phyloP scores from a whole-genome alignment of 2,888 invertebrate genomes.

The Crossocerus cetratus region DNA sequence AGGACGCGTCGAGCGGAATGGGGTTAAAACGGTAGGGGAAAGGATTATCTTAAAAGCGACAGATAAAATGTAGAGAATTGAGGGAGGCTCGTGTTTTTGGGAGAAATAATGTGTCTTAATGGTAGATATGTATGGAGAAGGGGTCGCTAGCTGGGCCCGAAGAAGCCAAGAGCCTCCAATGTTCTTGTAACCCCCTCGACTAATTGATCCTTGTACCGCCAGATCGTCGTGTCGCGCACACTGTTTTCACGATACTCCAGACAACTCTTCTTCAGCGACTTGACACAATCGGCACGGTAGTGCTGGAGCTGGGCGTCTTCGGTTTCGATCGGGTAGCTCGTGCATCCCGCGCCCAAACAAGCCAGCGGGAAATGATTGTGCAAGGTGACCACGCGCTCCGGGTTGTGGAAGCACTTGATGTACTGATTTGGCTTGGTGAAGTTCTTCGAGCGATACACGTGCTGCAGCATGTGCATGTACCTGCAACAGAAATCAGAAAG shows the following conservation, averaged over 20 bases:
- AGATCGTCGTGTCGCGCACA: slow-evolving; percentile 90
- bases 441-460: slow-evolving; percentile 92
- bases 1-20: no score
- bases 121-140: no score
- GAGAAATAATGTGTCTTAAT: no score
- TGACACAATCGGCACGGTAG: slow-evolving; percentile 95
- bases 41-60: no score
- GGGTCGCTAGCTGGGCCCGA: slow-evolving; percentile 75
- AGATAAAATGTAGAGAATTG: background rate
- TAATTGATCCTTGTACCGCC: slow-evolving; percentile 90
- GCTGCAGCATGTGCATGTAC: slow-evolving; percentile 96
- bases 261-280: slow-evolving; percentile 90
- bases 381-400: slow-evolving; percentile 90
- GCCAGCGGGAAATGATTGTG: slow-evolving; percentile 96
- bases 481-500: slow-evolving; percentile 51
- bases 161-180: slow-evolving; percentile 86
- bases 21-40: no score
- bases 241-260: slow-evolving; percentile 89
- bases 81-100: background rate
- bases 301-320: slow-evolving; percentile 93
- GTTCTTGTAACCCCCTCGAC: slow-evolving; percentile 84
- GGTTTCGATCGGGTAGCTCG: slow-evolving; percentile 90
- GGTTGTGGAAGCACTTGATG: slow-evolving; percentile 96
- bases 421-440: slow-evolving; percentile 96
- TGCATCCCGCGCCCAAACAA: slow-evolving; percentile 88